Evolutionary conservation across 2,797 vertebrate species (phyloP).

Genomic region (Sebastes nivosus): DNA sequence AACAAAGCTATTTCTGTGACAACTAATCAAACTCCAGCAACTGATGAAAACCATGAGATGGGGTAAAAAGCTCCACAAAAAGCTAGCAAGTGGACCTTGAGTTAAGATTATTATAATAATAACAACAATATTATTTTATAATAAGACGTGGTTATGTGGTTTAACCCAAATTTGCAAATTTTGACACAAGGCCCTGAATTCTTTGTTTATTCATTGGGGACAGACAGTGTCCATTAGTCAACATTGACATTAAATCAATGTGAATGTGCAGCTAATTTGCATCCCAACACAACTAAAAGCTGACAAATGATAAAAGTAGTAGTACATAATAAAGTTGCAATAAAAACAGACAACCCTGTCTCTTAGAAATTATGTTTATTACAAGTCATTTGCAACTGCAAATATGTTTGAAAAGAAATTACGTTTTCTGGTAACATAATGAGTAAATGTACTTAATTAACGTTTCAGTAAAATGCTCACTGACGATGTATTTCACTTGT

Average conservation of each 20-base stretch:
- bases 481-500: not conserved
- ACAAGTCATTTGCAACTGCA: not conserved
- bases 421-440: not conserved
- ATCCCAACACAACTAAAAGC: not conserved
- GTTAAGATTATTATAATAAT: not conserved
- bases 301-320: not conserved
- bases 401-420: not conserved
- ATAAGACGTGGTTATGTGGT: too few relatives aligned
- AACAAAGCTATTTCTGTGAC: not conserved
- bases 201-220: not conserved
- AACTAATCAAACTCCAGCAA: not conserved
- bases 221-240: not conserved
- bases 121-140: too few relatives aligned
- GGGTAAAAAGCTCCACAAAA: not conserved
- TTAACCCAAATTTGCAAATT: not conserved
- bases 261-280: not conserved
- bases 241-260: not conserved
- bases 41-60: not conserved
- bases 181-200: not conserved
- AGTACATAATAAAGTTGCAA: not conserved
- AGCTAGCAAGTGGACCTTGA: not conserved
- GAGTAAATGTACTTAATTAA: not conserved
- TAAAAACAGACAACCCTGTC: not conserved
- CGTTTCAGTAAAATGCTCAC: not conserved
- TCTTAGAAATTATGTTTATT: not conserved